Evolutionary conservation across 1,140 invertebrate genomes (phyloP).

Genomic region (Aphidius ervi): DNA sequence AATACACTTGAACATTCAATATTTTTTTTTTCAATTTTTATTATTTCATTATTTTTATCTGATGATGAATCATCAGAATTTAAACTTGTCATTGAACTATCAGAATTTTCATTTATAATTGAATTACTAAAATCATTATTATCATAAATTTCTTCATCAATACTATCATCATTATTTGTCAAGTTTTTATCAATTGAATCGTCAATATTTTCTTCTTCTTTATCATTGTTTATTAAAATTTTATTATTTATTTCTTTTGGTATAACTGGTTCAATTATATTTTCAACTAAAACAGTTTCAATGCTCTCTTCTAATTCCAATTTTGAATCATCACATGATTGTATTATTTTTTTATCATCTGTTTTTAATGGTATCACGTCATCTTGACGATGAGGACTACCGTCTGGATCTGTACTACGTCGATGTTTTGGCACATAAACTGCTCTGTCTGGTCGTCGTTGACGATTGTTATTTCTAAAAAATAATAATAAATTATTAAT

Average conservation of each 20-base stretch:
- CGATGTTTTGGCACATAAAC: conserved; percentile 73
- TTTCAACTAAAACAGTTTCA: too few relatives aligned
- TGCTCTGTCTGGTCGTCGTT: conserved; percentile 69
- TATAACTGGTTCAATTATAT: background rate
- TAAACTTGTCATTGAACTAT: background rate
- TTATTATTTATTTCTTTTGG: background rate
- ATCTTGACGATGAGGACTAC: conserved; percentile 17
- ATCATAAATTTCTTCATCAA: background rate
- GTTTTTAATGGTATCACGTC: conserved; percentile 3
- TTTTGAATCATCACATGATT: background rate
- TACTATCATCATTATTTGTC: background rate
- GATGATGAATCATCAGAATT: conserved; percentile 1
- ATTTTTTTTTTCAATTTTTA: conserved; percentile 23
- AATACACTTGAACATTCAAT: conserved; percentile 60
- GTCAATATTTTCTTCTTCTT: background rate
- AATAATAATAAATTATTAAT: conserved; percentile 5
- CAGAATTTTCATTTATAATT: background rate
- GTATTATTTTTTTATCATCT: background rate
- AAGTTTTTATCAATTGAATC: background rate
- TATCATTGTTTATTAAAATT: background rate
- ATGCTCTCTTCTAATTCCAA: background rate
- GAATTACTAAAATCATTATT: conserved; percentile 1
- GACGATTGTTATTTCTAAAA: conserved; percentile 38
- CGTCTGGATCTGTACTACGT: conserved; percentile 53
- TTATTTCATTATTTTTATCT: conserved; percentile 7